These are phyloP conservation scores for Tenthredo mesomela DNA, from an alignment of 2,888 invertebrate genomes.

Conservation along the genomic window DNA sequence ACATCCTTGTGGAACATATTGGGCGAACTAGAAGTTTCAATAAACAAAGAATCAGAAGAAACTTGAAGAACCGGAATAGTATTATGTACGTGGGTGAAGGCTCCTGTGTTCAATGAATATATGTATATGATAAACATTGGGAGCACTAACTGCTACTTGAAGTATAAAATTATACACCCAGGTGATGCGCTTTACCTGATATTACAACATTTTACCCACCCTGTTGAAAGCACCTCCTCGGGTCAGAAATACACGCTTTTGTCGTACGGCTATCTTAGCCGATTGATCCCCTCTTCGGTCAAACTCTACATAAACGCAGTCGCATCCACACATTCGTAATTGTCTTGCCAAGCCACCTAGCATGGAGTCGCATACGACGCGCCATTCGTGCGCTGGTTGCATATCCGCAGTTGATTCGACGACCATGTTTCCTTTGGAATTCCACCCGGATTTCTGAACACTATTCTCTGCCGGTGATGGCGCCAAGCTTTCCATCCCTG, in stretches of 20 bases:
- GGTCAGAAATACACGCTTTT: slow-evolving; percentile 81
- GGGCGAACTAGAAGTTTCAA: slow-evolving; percentile 66
- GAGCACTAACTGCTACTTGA: not conserved
- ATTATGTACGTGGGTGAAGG: slow-evolving; percentile 7
- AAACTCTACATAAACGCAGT: slow-evolving; percentile 80
- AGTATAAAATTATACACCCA: not conserved
- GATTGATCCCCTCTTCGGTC: slow-evolving; percentile 79
- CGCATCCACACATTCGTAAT: slow-evolving; percentile 84
- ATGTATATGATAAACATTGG: not conserved
- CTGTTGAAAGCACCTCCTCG: slow-evolving; percentile 78
- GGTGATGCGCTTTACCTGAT: not conserved
- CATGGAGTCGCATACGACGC: slow-evolving; percentile 83
- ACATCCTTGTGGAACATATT: slow-evolving; percentile 80
- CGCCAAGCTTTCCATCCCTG: not conserved
- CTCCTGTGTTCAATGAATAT: not conserved
- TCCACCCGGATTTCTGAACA: slow-evolving; percentile 31
- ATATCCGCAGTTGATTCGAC: not conserved
- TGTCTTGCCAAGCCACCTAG: slow-evolving; percentile 81
- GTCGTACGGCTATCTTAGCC: slow-evolving; percentile 78
- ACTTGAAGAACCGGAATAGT: slow-evolving; percentile 27
- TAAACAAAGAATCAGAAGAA: not conserved
- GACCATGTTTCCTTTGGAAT: not conserved
- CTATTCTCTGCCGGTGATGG: not conserved
- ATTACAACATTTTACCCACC: slow-evolving; percentile 68
- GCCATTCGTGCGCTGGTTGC: slow-evolving; percentile 63